These are phyloP conservation scores for Metopia argyrocephala DNA, from an alignment of 2,888 invertebrate species.

Conservation along the genomic window DNA sequence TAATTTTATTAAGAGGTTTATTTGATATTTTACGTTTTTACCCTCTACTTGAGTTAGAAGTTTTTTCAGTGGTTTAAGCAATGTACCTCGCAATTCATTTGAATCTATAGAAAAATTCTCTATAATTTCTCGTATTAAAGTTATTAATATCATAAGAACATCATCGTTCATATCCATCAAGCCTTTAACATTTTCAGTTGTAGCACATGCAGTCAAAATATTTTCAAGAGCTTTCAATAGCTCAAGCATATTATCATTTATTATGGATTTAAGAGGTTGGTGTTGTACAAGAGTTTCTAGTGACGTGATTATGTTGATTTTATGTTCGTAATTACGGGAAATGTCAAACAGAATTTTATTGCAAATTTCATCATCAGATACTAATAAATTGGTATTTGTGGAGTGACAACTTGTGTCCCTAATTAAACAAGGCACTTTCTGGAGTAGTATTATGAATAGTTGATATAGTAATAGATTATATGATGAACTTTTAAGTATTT, in stretches of 20 bases:
- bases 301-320: slow-evolving; percentile 40
- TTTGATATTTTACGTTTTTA: slow-evolving; percentile 41
- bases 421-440: slow-evolving; percentile 60
- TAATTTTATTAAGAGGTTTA: slow-evolving; percentile 5
- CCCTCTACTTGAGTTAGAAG: slow-evolving; percentile 10
- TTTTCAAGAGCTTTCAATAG: slow-evolving; percentile 71
- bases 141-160: slow-evolving; percentile 40
- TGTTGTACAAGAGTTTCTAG: slow-evolving; percentile 74
- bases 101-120: background rate
- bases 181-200: slow-evolving; percentile 55
- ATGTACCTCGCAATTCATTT: slow-evolving; percentile 6
- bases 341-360: slow-evolving; percentile 34
- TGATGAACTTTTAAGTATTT: slow-evolving; percentile 58
- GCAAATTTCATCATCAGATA: slow-evolving; percentile 69
- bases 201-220: slow-evolving; percentile 67
- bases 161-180: slow-evolving; percentile 51
- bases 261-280: slow-evolving; percentile 72
- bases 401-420: background rate
- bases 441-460: slow-evolving; percentile 72
- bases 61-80: slow-evolving; percentile 25
- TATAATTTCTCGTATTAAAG: slow-evolving; percentile 55
- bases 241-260: slow-evolving; percentile 71
- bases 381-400: slow-evolving; percentile 68
- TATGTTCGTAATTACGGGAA: slow-evolving; percentile 34
- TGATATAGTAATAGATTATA: slow-evolving; percentile 73